Evolutionary conservation across 2,113 vertebrate genomes (phyloP), one percentile per base, ranked within the genome.

Genomic region (Ictalurus furcatus): DNA sequence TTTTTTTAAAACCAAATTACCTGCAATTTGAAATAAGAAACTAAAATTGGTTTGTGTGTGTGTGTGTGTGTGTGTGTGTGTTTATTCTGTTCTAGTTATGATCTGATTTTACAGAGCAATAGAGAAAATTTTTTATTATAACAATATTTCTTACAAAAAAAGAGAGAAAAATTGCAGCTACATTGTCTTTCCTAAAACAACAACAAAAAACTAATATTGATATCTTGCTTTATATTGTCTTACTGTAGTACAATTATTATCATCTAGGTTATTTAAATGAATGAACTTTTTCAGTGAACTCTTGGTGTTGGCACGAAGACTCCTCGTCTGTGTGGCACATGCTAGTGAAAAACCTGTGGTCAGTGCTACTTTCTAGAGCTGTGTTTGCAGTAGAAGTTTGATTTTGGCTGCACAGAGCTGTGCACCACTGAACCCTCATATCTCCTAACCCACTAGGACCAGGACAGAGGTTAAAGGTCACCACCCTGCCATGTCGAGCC

Each of bases 401-500:
- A 84, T 84, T 85, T 86, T 67, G 37, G 61, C 83, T 86, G 63
- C 48, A 63, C 11, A 83, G 67, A 84, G 59, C 9, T n/a, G 25
- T 88, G 81, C 79, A 89, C 73, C 48, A 34, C 48, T 19, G 86
- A 76, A 63, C 37, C 61, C 44, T 73, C 83, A 85, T 82, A 84
- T 90, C 82, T 87, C 40, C 80, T 74, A 48, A 52, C 34, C 69
- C 87, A 30, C 44, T n/a, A 86, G 61, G 82, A 90, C 74, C 80
- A 44, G 79, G 63, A 73, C 58, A 56, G 71, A 84, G 89, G 87
- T 92, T 84, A 87, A 52, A 86, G 87, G 89, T 91, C 85, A 90
- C 16, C 63, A 14, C 87, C 73, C 86, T 76, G 74, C 84, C 87
- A 90, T 59, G 52, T 34, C 17, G 30, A 30, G 58, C 67, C 37